phyloP scores from a whole-genome alignment of 2,797 vertebrate genomes.

The Danio jaintianensis region DNA sequence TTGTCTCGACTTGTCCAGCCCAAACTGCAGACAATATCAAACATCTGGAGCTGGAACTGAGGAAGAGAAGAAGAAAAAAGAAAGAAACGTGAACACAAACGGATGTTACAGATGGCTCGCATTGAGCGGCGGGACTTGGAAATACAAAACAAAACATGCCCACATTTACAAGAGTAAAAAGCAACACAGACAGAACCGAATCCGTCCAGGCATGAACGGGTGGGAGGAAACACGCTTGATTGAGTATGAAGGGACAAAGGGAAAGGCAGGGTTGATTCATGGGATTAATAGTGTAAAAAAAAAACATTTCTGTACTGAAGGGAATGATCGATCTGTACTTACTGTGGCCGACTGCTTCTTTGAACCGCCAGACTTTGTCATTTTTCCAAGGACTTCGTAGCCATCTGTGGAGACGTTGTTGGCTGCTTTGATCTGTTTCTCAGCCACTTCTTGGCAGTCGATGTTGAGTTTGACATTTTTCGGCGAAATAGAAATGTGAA shows the following conservation, averaged over 20 bases:
- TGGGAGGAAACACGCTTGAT: neutral
- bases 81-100: slow-evolving; percentile 50
- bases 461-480: slow-evolving; percentile 92
- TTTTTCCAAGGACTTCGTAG: slow-evolving; percentile 94
- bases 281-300: slow-evolving; percentile 19
- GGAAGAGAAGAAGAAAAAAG: slow-evolving; percentile 54
- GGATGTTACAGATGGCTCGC: slow-evolving; percentile 72
- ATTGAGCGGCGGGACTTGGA: slow-evolving; percentile 58
- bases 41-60: slow-evolving; percentile 99
- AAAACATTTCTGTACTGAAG: slow-evolving; percentile 1
- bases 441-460: slow-evolving; percentile 93
- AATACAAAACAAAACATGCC: slow-evolving; percentile 58
- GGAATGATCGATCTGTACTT: slow-evolving; percentile 69
- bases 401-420: slow-evolving; percentile 93
- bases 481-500: slow-evolving; percentile 91
- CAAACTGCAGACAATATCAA: slow-evolving; percentile 97
- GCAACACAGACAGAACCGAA: slow-evolving; percentile 39
- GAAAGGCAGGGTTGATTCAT: neutral
- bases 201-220: slow-evolving; percentile 18
- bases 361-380: slow-evolving; percentile 79
- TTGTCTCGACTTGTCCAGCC: slow-evolving; percentile 97
- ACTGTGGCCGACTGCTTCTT: slow-evolving; percentile 92
- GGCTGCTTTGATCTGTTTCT: slow-evolving; percentile 93
- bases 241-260: slow-evolving; percentile 10
- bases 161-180: slow-evolving; percentile 58